Base-by-base conservation (phyloP, 1,140 invertebrate genomes). In the Limonius californicus region DNA sequence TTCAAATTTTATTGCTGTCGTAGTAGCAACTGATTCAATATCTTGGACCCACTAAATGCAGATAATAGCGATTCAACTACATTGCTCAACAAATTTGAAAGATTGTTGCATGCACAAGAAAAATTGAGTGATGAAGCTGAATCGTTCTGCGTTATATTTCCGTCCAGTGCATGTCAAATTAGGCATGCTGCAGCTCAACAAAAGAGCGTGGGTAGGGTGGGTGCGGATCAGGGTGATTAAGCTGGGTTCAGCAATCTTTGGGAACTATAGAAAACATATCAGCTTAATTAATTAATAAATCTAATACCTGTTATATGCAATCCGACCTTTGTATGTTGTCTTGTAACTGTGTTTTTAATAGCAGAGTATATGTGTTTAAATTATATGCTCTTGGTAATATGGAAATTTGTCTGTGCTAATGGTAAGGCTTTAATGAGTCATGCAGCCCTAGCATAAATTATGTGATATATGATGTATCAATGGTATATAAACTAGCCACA, bases 191-290 rank as follows among this genome's bases (percentile, higher is more conserved):
- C 61, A 74, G 69, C 67, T 75, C 73, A 69, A 69, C n/a, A 39
- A 66, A 64, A 66, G 67, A 39, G 55, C 55, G 19, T 71, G 65
- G 70, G 70, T 71, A 70, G 72, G 72, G 70, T 74, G 73, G 71
- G 74, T 73, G 72, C 68, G 69, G 68, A 72, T 71, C 67, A 70
- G 68, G 70, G 65, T 70, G 69, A 71, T 68, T 64, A 9, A 65
- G 68, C 64, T 69, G 65, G 71, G 67, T 57, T 61, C 68, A 68
- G 62, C 66, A 30, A 67, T 65, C 60, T 68, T 66, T 59, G 73
- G 75, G 74, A 50, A 75, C 75, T 76, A 75, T 73, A 73, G 70
- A 67, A 76, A 76, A 77, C 75, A 77, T 77, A 77, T 77, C 75
- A 77, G 74, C 75, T 77, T 75, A 74, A 72, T 61, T 72, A 72